Evolutionary conservation across 2,113 vertebrate species (phyloP), one percentile per base, ranked within the genome.

Genomic region (Orcinus orca): DNA sequence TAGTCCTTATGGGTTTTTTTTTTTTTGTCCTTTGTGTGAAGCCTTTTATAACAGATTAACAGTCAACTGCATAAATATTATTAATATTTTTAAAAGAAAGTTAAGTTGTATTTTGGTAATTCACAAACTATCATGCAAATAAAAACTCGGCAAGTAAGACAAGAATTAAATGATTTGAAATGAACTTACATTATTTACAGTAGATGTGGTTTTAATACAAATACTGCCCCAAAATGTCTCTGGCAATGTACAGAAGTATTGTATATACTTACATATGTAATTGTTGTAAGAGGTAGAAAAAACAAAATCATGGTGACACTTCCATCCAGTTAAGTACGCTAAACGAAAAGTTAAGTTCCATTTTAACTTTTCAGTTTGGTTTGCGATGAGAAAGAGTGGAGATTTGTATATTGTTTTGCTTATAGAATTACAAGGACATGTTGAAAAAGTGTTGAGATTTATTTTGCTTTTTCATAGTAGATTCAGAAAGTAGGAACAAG

Each of bases 101-200:
- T 99, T 99, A 98, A 99, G 99, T 99, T 99, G 99, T 99, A 98
- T 98, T 99, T 99, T 98, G 98, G 98, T 98, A 98, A 98, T 99
- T 99, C 99, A 99, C 99, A 99, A 98, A 97, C 60, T 96, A 95
- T 97, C 98, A 97, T 97, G 98, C 98, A 97, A 98, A 98, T 96
- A 98, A 98, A 98, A 97, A 90, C 98, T 98, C 87, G 92, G 83
- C 94, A 58, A 98, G 60, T 67, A 96, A 97, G 97, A 93, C 47
- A 97, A 93, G 93, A 97, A 96, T 93, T 85, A 97, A 98, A 96
- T 80, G 9, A 71, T 84, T 97, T 97, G 90, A 95, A 85, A 96
- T 95, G 86, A 96, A 86, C 13, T 96, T 98, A 94, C 31, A 65
- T 90, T 98, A 98, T 89, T 97, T 98, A 98, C 98, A 99, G 97